Evolutionary conservation across 2,888 invertebrate genomes (phyloP).

Genomic region (Pomacea canaliculata): DNA sequence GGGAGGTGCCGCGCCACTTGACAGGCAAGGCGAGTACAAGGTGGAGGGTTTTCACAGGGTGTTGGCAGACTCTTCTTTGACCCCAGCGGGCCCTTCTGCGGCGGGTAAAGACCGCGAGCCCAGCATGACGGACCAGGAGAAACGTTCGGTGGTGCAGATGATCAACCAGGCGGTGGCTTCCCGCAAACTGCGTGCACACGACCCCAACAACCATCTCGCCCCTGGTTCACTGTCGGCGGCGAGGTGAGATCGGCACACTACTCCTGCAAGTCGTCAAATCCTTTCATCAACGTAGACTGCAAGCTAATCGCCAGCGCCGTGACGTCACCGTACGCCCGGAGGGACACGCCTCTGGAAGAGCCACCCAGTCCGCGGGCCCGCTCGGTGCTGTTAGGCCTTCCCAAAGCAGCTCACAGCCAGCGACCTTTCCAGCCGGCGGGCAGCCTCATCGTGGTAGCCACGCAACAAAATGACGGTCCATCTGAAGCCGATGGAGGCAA

Average conservation of each 20-base stretch:
- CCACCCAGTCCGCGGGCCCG: slow-evolving; percentile 4
- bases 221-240: neutral
- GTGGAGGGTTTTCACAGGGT: no score
- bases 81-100: neutral
- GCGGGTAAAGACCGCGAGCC: no score
- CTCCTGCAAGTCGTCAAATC: neutral
- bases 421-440: slow-evolving; percentile 47
- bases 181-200: neutral
- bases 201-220: neutral
- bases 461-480: neutral
- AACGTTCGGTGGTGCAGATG: slow-evolving; percentile 18
- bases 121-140: neutral
- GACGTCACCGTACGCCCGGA: slow-evolving; percentile 7
- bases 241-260: neutral
- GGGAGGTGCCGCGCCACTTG: neutral
- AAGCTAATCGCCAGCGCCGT: neutral
- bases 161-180: slow-evolving; percentile 20
- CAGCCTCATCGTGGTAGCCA: slow-evolving; percentile 38
- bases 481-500: neutral
- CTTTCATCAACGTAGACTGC: neutral
- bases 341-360: slow-evolving; percentile 11
- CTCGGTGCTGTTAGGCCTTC: neutral
- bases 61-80: no score
- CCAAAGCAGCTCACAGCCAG: slow-evolving; percentile 41
- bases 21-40: no score